Evolutionary conservation across 2,888 invertebrate species (phyloP).

Genomic region (Plagodis dolabraria): DNA sequence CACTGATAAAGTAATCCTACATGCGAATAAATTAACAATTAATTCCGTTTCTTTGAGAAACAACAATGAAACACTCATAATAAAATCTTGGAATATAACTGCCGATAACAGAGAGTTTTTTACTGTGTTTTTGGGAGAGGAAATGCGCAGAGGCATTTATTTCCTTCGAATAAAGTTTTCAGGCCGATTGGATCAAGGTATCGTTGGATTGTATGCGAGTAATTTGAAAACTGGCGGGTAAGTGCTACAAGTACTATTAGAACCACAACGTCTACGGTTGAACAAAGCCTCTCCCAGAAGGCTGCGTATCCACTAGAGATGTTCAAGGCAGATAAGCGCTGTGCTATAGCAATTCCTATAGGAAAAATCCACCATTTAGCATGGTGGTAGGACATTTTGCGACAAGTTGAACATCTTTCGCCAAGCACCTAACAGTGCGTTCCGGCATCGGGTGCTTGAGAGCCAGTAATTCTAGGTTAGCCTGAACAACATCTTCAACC

Average conservation of each 20-base stretch:
- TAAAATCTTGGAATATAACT: slow-evolving; percentile 37
- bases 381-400: too few species aligned
- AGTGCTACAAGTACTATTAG: slow-evolving; percentile 38
- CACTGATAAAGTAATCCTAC: slow-evolving; percentile 82
- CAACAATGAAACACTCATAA: slow-evolving; percentile 28
- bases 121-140: slow-evolving; percentile 58
- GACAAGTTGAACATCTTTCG: too few species aligned
- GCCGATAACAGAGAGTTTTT: slow-evolving; percentile 68
- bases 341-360: too few species aligned
- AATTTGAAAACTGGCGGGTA: slow-evolving; percentile 76
- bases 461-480: too few species aligned
- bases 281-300: too few species aligned
- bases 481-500: too few species aligned
- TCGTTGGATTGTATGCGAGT: slow-evolving; percentile 85
- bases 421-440: too few species aligned
- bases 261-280: too few species aligned
- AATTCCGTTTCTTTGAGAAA: slow-evolving; percentile 48
- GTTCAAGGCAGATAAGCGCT: too few species aligned
- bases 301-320: too few species aligned
- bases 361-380: too few species aligned
- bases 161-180: slow-evolving; percentile 74
- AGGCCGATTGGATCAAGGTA: slow-evolving; percentile 78
- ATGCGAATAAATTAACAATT: slow-evolving; percentile 85
- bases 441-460: too few species aligned
- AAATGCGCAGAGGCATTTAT: slow-evolving; percentile 57